A percentile compares a stretch with the other conserved stretches of the same genome.
These are phyloP conservation scores for Anolis carolinensis DNA, from an alignment of 2,113 vertebrate species.

Conservation along the genomic window DNA sequence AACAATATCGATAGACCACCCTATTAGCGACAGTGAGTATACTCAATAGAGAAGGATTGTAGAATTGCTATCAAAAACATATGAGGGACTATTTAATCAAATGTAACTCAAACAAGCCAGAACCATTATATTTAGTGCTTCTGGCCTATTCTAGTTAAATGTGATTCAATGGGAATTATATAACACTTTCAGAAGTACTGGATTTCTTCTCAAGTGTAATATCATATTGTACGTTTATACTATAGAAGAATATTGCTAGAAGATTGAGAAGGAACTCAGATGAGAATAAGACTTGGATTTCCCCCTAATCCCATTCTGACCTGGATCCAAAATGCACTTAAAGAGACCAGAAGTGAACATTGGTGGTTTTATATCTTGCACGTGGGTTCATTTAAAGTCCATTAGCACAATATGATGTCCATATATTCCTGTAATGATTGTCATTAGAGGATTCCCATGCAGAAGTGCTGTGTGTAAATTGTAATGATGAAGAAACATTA, in stretches of 20 bases:
- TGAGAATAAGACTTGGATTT: not conserved
- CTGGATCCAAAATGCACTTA: slow-evolving; percentile 37
- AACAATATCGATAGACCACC: too few relatives aligned
- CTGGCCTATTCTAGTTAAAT: not conserved
- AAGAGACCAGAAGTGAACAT: slow-evolving; percentile 14
- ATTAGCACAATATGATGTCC: slow-evolving; percentile 20
- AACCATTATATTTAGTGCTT: not conserved
- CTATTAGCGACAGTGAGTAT: not conserved
- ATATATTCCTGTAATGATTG: slow-evolving; percentile 31
- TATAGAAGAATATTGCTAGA: slow-evolving; percentile 1
- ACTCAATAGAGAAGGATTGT: not conserved
- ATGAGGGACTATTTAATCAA: not conserved
- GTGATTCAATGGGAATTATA: not conserved
- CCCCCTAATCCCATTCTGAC: slow-evolving; percentile 17
- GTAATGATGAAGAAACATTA: not conserved
- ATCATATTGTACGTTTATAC: not conserved
- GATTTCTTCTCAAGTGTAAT: not conserved
- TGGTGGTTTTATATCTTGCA: slow-evolving; percentile 23
- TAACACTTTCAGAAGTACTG: not conserved
- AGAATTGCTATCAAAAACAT: not conserved
- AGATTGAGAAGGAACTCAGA: slow-evolving; percentile 7
- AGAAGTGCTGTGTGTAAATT: not conserved
- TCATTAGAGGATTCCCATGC: slow-evolving; percentile 4
- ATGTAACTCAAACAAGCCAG: too few relatives aligned
- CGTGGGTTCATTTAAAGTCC: slow-evolving; percentile 1